Base-by-base conservation (phyloP, 2,113 vertebrate genomes). In the Oryzias curvinotus region DNA sequence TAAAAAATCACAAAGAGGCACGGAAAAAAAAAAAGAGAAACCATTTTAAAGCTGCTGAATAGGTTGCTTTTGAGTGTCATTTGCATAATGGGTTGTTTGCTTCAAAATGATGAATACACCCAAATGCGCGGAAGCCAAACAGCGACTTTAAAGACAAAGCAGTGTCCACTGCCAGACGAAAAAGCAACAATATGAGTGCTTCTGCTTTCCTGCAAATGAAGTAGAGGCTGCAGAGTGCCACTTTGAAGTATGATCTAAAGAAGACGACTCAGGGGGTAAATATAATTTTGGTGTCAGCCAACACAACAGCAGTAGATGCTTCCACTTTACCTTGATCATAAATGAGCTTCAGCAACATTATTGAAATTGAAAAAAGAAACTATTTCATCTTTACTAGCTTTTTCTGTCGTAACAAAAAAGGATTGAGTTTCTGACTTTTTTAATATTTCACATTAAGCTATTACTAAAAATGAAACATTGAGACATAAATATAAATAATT, bases 81-180 rank as follows among this genome's bases (percentile, higher is more conserved):
- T 88, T 90, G 80, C 88, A 91, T 91, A 87, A 90, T 88, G 84
- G 80, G 78, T 86, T 88, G 81, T 90, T 90, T 89, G 78, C 72
- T 66, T 78, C 80, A 79, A 88, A 89, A 85, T 85, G 86, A 91
- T 89, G 80, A 88, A 89, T 86, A 89, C 85, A 90, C 77, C 56
- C 54, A 83, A 89, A 84, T 52, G 19, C 41, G 57, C 16, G 46
- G 71, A 79, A 81, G 68, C 78, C 85, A 88, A 85, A 82, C 52
- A 55, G 63, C 65, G 41, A 75, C 62, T 84, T 80, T 79, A 64
- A 62, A 84, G 68, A 68, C 81, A 81, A 73, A 69, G 73, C 36
- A 3, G 26, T 56, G 72, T 80, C 66, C 78, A 46, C 59, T 71
- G 77, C 57, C 78, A 81, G n/a, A 56, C 43, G 58, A 86, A 78